Conservation (phyloP, 2,797 vertebrate genomes). For the Mormyrops boulengeri region DNA sequence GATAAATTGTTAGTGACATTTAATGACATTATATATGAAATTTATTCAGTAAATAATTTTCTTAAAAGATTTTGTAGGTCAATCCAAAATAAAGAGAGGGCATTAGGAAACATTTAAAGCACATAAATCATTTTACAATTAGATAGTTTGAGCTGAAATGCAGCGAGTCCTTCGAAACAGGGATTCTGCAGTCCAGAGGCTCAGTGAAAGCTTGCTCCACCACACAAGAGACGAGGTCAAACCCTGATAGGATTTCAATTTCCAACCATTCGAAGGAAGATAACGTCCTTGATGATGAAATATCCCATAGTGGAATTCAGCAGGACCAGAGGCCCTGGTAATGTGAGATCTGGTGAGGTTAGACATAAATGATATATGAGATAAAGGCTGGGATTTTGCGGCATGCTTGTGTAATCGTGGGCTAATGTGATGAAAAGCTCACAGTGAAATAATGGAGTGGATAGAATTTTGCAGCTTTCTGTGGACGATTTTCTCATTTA, state of each 20-base stretch:
- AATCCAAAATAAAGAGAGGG: background rate
- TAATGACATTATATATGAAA: background rate
- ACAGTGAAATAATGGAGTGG: background rate
- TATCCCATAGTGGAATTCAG: background rate
- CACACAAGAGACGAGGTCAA: background rate
- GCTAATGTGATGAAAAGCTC: background rate
- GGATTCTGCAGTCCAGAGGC: background rate
- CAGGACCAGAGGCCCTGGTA: background rate
- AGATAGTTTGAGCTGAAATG: background rate
- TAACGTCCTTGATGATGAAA: background rate
- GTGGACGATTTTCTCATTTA: background rate
- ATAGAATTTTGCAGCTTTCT: background rate
- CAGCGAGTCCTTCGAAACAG: background rate
- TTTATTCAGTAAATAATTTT: background rate
- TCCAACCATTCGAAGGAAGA: background rate
- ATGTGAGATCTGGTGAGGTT: background rate
- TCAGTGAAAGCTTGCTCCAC: background rate
- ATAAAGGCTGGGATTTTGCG: background rate
- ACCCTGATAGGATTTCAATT: background rate
- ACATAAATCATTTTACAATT: background rate
- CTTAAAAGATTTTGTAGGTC: background rate
- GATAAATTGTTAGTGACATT: background rate
- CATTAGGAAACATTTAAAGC: background rate
- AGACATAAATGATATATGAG: background rate
- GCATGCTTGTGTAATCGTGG: background rate